Evolutionary conservation across 2,113 vertebrate genomes (phyloP).

Genomic region (Agelaius phoeniceus): DNA sequence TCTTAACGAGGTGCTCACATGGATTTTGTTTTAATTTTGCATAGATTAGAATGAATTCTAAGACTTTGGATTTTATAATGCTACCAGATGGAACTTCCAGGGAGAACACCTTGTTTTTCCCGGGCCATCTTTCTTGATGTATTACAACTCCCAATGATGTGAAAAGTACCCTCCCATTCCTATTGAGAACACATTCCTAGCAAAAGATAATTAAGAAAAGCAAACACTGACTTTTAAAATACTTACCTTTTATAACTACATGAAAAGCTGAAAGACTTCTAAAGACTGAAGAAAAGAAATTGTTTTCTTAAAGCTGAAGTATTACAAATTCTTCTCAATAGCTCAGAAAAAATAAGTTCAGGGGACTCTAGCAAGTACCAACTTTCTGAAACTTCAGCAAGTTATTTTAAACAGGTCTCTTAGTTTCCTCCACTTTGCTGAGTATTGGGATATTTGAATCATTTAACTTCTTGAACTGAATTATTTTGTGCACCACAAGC

Average conservation of each 20-base stretch:
- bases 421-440: conserved; percentile 23
- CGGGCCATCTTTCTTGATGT: not conserved
- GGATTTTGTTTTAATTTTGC: not conserved
- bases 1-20: not conserved
- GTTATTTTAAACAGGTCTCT: conserved; percentile 29
- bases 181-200: not conserved
- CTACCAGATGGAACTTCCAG: not conserved
- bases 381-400: conserved; percentile 41
- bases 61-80: not conserved
- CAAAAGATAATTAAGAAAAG: not conserved
- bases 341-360: not conserved
- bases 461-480: conserved; percentile 14
- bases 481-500: conserved; percentile 18
- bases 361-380: not conserved
- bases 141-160: not conserved
- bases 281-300: not conserved
- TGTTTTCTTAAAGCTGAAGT: not conserved
- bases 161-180: not conserved
- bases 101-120: not conserved
- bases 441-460: conserved; percentile 50
- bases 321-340: not conserved
- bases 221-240: not conserved
- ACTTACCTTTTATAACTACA: not conserved
- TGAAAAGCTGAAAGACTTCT: not conserved
- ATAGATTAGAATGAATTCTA: not conserved